Conservation (phyloP, 2,797 vertebrate species). For the Fistularia tabacaria region DNA sequence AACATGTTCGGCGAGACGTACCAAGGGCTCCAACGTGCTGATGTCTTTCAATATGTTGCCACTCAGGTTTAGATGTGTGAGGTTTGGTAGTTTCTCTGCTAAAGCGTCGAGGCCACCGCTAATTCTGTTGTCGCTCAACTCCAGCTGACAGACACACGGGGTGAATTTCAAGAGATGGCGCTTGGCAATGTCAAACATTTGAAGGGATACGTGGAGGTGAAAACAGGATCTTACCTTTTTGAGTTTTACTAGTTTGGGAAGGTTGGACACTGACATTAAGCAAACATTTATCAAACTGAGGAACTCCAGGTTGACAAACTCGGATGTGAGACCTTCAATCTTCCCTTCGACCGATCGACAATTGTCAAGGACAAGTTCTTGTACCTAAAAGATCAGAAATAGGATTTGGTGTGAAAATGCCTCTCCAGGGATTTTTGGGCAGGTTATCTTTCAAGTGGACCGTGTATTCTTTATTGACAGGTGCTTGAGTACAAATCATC, state of each 20-base stretch:
- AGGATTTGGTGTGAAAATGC: background rate
- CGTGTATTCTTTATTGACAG: no score
- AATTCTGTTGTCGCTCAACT: constrained; percentile 94
- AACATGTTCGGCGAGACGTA: constrained; percentile 54
- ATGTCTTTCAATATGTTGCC: constrained; percentile 96
- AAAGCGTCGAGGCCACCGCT: constrained; percentile 88
- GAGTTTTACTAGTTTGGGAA: constrained; percentile 89
- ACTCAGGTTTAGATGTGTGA: constrained; percentile 91
- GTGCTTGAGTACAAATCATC: no score
- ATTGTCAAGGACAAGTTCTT: constrained; percentile 90
- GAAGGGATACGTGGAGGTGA: background rate
- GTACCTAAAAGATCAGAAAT: constrained; percentile 72
- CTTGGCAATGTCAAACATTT: background rate
- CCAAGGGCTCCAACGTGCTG: constrained; percentile 92
- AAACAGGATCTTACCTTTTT: constrained; percentile 81
- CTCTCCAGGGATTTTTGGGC: background rate
- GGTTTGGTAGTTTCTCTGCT: constrained; percentile 90
- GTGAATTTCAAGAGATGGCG: constrained; percentile 8
- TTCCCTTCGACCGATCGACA: constrained; percentile 88
- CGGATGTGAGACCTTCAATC: constrained; percentile 87
- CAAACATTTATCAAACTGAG: constrained; percentile 93
- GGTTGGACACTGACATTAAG: constrained; percentile 86
- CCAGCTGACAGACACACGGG: constrained; percentile 76
- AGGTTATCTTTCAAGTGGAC: no score
- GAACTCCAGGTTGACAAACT: constrained; percentile 90